Conservation (phyloP, 2,797 vertebrate genomes). For the Lutjanus campechanus region DNA sequence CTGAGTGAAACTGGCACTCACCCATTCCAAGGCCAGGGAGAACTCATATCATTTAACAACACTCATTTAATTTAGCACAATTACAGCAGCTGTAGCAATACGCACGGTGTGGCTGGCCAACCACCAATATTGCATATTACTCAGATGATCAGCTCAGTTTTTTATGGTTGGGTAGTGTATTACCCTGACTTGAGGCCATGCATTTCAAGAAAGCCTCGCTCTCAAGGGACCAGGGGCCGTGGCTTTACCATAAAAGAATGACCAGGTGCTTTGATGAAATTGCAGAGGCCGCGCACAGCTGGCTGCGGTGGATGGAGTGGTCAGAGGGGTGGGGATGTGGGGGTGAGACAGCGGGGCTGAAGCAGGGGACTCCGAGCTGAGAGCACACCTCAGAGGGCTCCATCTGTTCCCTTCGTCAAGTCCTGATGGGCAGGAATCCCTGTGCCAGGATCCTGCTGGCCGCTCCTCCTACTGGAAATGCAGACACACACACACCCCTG, state of each 20-base stretch:
- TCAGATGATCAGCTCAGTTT: slow-evolving; percentile 55
- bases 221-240: slow-evolving; percentile 45
- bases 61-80: slow-evolving; percentile 70
- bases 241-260: slow-evolving; percentile 59
- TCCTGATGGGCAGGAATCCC: slow-evolving; percentile 72
- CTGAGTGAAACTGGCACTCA: slow-evolving; percentile 44
- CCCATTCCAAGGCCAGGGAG: slow-evolving; percentile 33
- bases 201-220: slow-evolving; percentile 47
- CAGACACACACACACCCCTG: slow-evolving; percentile 25
- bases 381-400: slow-evolving; percentile 76
- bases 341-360: slow-evolving; percentile 18
- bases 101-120: slow-evolving; percentile 37
- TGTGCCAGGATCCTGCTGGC: slow-evolving; percentile 77
- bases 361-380: slow-evolving; percentile 53
- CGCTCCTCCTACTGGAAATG: slow-evolving; percentile 43
- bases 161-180: slow-evolving; percentile 57
- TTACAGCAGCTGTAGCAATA: slow-evolving; percentile 57
- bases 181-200: slow-evolving; percentile 30
- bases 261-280: slow-evolving; percentile 78
- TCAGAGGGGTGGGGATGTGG: slow-evolving; percentile 11
- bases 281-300: slow-evolving; percentile 73
- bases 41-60: slow-evolving; percentile 64
- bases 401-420: slow-evolving; percentile 82
- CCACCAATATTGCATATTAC: slow-evolving; percentile 55
- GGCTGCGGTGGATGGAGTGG: slow-evolving; percentile 58